Conservation (phyloP, 92 coral and sea anemone genomes). For the Bergia sp. region DNA sequence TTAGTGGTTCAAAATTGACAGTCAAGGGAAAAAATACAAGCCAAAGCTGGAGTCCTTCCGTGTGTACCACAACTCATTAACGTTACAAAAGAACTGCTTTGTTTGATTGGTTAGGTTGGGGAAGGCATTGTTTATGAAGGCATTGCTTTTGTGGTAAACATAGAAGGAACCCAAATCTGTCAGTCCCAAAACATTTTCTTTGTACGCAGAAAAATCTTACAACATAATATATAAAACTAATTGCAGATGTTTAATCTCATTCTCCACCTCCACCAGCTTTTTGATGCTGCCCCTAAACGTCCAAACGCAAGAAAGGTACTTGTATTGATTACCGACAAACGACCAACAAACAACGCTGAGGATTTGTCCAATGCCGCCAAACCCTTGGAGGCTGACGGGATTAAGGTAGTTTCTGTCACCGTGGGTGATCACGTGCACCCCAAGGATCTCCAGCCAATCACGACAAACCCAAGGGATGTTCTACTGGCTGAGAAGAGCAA, state of each 20-base stretch:
- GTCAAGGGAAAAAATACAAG: too few species aligned
- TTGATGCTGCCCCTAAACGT: constrained; percentile 33
- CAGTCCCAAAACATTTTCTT: too few species aligned
- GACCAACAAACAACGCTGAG: constrained; percentile 33
- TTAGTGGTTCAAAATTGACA: too few species aligned
- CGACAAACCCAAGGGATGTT: constrained; percentile 26
- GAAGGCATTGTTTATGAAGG: too few species aligned
- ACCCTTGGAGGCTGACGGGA: constrained; percentile 16
- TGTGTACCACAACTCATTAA: too few species aligned
- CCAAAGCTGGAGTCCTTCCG: too few species aligned
- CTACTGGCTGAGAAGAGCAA: constrained; percentile 13
- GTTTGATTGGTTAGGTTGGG: too few species aligned
- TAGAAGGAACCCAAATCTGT: too few species aligned
- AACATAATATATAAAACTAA: too few species aligned
- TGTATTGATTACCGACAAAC: constrained; percentile 28
- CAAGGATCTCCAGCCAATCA: constrained; percentile 19
- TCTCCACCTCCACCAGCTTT: constrained; percentile 2
- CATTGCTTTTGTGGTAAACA: too few species aligned
- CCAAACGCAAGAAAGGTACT: constrained; percentile 15
- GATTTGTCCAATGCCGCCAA: constrained; percentile 32
- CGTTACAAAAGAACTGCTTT: too few species aligned
- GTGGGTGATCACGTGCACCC: constrained; percentile 20
- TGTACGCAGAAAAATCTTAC: too few species aligned
- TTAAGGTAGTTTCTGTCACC: constrained; percentile 27
- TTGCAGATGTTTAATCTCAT: not conserved